Evolutionary conservation across 2,797 vertebrate species (phyloP).

Genomic region (Mareca penelope): DNA sequence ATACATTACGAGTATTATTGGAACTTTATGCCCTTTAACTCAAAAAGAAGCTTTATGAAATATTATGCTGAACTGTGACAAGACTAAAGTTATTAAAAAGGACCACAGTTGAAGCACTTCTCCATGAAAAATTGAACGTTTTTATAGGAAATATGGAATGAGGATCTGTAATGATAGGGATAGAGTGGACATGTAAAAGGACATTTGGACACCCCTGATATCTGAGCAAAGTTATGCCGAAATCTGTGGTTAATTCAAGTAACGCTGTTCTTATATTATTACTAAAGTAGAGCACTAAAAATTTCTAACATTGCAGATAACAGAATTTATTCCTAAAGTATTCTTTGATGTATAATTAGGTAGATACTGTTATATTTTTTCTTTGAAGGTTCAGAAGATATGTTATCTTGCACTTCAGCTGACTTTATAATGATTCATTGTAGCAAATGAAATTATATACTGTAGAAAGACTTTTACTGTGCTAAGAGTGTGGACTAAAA

Average conservation of each 20-base stretch:
- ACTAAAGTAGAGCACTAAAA: constrained; percentile 42
- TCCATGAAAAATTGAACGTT: constrained; percentile 17
- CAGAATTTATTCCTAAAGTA: constrained; percentile 60
- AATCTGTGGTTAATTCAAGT: constrained; percentile 42
- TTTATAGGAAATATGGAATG: neutral
- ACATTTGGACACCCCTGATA: constrained; percentile 9
- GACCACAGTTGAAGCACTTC: constrained; percentile 8
- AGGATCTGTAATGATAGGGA: constrained; percentile 6
- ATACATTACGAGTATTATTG: constrained; percentile 5
- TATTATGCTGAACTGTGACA: constrained; percentile 22
- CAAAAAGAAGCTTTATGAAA: constrained; percentile 29
- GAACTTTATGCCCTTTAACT: constrained; percentile 42
- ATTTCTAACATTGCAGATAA: constrained; percentile 46
- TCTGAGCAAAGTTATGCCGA: neutral
- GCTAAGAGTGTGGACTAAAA: constrained; percentile 4
- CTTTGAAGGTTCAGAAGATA: constrained; percentile 65
- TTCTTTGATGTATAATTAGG: constrained; percentile 74
- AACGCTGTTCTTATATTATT: constrained; percentile 38
- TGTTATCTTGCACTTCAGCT: constrained; percentile 58
- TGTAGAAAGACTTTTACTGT: constrained; percentile 21
- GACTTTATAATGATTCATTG: constrained; percentile 48
- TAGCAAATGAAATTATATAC: constrained; percentile 32
- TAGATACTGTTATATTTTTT: constrained; percentile 23
- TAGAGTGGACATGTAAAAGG: constrained; percentile 9
- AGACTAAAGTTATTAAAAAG: constrained; percentile 32